Percentiles rank a stretch among this genome's conserved stretches.
phyloP scores from a whole-genome alignment of 2,113 vertebrate species.

The Notarius quadriscutis region DNA sequence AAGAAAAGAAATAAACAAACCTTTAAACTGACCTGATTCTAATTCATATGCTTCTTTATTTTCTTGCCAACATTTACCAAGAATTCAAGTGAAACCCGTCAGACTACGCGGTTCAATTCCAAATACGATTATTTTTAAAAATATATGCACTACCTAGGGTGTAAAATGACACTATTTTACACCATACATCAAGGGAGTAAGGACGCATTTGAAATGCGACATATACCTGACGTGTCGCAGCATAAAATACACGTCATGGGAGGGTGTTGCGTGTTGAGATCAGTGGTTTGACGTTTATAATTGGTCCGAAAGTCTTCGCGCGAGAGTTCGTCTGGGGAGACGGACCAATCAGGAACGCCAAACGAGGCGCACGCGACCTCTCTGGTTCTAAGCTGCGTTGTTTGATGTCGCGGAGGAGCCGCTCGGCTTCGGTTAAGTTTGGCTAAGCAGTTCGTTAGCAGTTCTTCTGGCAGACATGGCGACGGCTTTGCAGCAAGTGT shows the following conservation, averaged over 20 bases:
- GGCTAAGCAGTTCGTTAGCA: conserved; percentile 4
- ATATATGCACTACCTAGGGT: not conserved
- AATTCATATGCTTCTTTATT: conserved; percentile 1
- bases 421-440: not conserved
- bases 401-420: not conserved
- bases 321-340: not conserved
- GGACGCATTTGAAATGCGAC: not conserved
- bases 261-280: too few relatives aligned
- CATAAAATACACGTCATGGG: conserved; percentile 22
- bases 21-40: not conserved
- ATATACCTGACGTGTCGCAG: not conserved
- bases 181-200: not conserved
- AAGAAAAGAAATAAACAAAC: not conserved
- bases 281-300: not conserved
- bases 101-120: not conserved
- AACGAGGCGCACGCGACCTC: not conserved
- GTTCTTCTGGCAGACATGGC: conserved; percentile 74
- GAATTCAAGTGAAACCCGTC: not conserved
- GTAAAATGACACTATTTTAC: too few relatives aligned
- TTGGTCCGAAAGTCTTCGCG: not conserved
- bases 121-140: not conserved
- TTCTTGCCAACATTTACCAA: not conserved
- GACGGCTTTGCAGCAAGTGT: conserved; percentile 83
- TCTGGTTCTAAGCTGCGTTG: not conserved
- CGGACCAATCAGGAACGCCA: not conserved